Base-by-base conservation (phyloP, 30 jellyfish, hydroid and myxozoan species). In the Hydra vulgaris region DNA sequence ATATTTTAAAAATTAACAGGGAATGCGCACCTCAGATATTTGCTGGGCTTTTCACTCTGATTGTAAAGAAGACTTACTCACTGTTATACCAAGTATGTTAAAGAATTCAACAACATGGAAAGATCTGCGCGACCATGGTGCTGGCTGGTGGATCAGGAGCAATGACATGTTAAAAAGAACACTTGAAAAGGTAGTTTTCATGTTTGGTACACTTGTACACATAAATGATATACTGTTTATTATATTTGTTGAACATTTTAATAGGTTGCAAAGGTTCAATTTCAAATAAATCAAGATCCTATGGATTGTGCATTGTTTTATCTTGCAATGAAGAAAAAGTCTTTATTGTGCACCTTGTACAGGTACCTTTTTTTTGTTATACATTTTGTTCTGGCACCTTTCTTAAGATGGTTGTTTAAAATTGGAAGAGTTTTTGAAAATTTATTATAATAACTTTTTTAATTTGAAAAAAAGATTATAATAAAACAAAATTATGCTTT, bases 31-130 rank as follows among this genome's bases (percentile, higher is more conserved):
- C 3, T 88, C 95, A 5, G 95, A 92, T 21, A 76, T 83, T n/a
- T 92, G 97, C 69, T 92, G 98, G 98, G 98, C 98, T 0, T 92
- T 92, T 56, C 98, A 92, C 27, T 92, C 98, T 0, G 98, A 92
- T 54, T 92, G 98, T 76, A 88, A 84, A 76, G 98, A 92, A 61
- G 98, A 92, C 70, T 79, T 92, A 23, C 75, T 92, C 12, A 95
- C 98, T 20, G 88, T 92, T 95, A 84, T 92, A 0, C 98, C 98
- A 8, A 93, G 94, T 20, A 92, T 92, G 98, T 68, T 76, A 15
- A 87, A 93, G n/a, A 92, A 92, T 7, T 95, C 88, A 25, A 95
- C 98, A 15, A 83, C 89, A 22, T 92, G 98, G 98, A 81, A 81
- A 53, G 96, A 87, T 20, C 85, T 92, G 74, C 81, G 82, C 23